Conservation (phyloP, 92 coral and sea anemone genomes). For the Epizoanthus stellaris region DNA sequence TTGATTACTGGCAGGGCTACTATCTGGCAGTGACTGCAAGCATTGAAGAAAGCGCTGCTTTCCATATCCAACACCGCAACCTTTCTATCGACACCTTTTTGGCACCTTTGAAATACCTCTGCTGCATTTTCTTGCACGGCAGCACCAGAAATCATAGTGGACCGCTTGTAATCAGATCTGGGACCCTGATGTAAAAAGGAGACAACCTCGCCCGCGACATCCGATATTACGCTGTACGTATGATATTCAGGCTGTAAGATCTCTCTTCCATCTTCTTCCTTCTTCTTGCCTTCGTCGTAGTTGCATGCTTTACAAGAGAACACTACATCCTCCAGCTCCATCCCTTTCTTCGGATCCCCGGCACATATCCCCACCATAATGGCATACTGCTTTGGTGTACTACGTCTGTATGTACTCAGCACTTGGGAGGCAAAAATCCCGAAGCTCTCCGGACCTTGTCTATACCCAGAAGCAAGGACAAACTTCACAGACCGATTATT, state of each 20-base stretch:
- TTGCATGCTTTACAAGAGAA: neutral
- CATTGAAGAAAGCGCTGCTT: constrained; percentile 1
- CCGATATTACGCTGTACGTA: neutral
- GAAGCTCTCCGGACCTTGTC: neutral
- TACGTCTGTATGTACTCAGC: neutral
- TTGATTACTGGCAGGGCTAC: constrained; percentile 10
- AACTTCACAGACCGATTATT: neutral
- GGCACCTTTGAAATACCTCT: neutral
- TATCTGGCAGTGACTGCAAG: neutral
- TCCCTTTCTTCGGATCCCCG: neutral
- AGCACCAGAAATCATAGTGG: neutral
- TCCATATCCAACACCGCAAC: neutral
- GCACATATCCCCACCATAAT: neutral
- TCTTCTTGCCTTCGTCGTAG: neutral
- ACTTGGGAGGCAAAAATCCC: neutral
- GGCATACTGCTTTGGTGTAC: neutral
- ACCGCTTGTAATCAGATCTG: neutral
- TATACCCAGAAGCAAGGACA: neutral
- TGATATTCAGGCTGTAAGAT: neutral
- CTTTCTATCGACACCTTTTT: neutral
- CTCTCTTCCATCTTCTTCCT: neutral
- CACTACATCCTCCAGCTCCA: neutral
- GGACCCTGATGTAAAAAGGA: neutral
- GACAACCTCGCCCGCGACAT: neutral
- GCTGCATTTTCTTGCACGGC: neutral